Conservation (phyloP, 2,797 vertebrate species). For the Basileuterus tristriatus region DNA sequence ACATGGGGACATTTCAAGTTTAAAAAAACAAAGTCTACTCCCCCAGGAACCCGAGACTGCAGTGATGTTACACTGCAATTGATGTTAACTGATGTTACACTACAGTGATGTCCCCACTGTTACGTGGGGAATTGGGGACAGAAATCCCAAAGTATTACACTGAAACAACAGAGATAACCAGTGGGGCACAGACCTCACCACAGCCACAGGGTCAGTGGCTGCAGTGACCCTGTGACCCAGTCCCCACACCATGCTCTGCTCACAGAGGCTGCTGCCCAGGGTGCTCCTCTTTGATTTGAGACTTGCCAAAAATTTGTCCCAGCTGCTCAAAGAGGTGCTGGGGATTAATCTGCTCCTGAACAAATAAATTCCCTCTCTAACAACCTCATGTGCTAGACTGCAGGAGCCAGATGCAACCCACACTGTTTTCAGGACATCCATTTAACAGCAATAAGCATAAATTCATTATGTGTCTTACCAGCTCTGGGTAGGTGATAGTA, state of each 20-base stretch:
- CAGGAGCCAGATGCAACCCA: not conserved
- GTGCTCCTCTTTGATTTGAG: fast-evolving
- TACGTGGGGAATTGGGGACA: fast-evolving
- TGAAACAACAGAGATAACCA: not conserved
- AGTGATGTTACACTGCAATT: not conserved
- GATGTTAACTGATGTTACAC: too few relatives aligned
- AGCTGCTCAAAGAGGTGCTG: not conserved
- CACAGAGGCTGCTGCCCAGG: not conserved
- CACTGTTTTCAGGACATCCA: not conserved
- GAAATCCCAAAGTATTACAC: not conserved
- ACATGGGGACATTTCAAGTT: not conserved
- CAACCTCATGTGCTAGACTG: not conserved
- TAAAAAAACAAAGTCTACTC: fast-evolving
- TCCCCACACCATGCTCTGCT: fast-evolving
- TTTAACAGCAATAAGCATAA: not conserved
- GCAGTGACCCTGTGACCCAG: not conserved
- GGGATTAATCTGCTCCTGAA: not conserved
- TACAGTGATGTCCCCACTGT: too few relatives aligned
- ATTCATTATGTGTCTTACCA: not conserved
- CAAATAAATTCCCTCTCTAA: not conserved
- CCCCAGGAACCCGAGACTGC: not conserved
- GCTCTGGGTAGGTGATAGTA: not conserved
- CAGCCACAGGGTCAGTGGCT: not conserved
- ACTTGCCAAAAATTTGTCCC: not conserved
- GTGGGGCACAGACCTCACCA: not conserved